Conservation (phyloP, 2,113 vertebrate genomes). For the Rhea americana region DNA sequence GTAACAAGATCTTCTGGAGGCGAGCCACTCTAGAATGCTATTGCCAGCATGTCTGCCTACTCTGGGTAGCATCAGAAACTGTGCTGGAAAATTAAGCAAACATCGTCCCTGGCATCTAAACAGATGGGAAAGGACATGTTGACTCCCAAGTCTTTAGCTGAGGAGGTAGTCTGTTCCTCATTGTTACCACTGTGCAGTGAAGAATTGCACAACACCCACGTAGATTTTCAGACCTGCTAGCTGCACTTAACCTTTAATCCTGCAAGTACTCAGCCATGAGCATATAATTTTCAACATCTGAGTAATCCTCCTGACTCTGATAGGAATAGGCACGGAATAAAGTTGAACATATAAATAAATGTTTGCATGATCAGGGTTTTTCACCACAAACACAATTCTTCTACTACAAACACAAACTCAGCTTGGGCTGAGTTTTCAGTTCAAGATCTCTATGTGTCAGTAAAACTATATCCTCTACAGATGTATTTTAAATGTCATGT, state of each 20-base stretch:
- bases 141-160: conserved; percentile 62
- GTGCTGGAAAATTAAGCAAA: conserved; percentile 71
- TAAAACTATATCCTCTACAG: background rate
- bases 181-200: conserved; percentile 57
- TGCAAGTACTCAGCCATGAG: conserved; percentile 59
- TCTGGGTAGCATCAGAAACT: conserved; percentile 69
- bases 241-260: conserved; percentile 71
- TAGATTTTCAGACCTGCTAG: conserved; percentile 65
- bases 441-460: background rate
- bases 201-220: conserved; percentile 64
- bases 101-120: conserved; percentile 67
- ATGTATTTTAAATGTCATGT: background rate
- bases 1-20: conserved; percentile 59
- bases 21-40: conserved; percentile 32
- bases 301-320: conserved; percentile 34
- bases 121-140: conserved; percentile 68
- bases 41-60: conserved; percentile 64
- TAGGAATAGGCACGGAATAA: background rate
- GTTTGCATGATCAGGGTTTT: conserved; percentile 28
- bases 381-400: background rate
- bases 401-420: background rate
- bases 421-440: background rate
- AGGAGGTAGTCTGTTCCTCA: conserved; percentile 60
- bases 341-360: conserved; percentile 54
- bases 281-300: conserved; percentile 55